Base-by-base conservation (phyloP, 2,113 vertebrate genomes). In the Serinus canaria region DNA sequence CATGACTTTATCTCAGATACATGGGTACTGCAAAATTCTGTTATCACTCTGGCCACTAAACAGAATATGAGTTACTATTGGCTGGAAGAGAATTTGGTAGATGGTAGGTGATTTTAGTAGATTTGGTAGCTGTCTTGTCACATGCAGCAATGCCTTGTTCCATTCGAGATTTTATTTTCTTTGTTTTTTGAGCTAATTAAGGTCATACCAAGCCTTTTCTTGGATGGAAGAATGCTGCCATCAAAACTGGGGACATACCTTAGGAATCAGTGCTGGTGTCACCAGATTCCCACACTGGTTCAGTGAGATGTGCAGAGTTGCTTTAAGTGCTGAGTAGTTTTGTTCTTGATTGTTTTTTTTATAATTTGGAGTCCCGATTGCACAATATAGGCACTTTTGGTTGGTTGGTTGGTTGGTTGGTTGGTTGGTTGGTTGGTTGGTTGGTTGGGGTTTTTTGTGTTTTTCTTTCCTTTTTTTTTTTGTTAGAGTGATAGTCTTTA, bases 231-330 rank as follows among this genome's bases (percentile, higher is more conserved):
- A 83, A 75, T 31, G 24, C 30, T 88, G 33, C 35, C 16, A 49
- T 73, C 44, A n/a, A 31, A 85, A 20, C 1, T 60, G 41, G 16
- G 35, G 43, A 83, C 22, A 20, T 74, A 31, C 20, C 21, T 10
- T 19, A 56, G 49, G 23, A 43, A 27, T 55, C 22, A 28, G 43
- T 75, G 67, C 35, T 88, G 55, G 10, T 78, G 35, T 62, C 74
- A 50, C 37, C 20, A 14, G n/a, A 16, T n/a, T 89, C 14, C 55
- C 2, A 3, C 13, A 17, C 7, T 1, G 0, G 4, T 73, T 74
- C 60, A 62, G 19, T 49, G 47, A 83, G 46, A 68, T 12, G 0
- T 58, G 31, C 31, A 30, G 49, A 15, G 22, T n/a, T 86, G 9
- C 49, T 89, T 69, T 18, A 73, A 76, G 30, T 35, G 46, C 31